phyloP scores from a whole-genome alignment of 2,113 vertebrate species.

The Oxygymnocypris stewartii region DNA sequence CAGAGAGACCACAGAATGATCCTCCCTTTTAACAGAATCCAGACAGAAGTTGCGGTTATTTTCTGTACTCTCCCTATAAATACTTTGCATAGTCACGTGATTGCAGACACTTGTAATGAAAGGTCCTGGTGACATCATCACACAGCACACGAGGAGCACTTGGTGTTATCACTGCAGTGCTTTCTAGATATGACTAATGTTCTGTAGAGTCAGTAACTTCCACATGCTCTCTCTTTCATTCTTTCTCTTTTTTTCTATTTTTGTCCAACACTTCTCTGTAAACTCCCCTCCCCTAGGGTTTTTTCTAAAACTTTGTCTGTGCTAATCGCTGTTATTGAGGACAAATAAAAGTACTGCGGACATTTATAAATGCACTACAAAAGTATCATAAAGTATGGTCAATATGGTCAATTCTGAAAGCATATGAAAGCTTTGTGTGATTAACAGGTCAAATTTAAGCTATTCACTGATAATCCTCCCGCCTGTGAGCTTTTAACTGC shows the following conservation, averaged over 20 bases:
- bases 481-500: neutral
- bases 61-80: conserved; percentile 53
- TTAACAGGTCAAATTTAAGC: neutral
- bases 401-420: neutral
- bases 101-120: conserved; percentile 60
- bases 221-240: conserved; percentile 4
- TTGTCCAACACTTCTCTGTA: neutral
- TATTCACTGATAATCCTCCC: neutral
- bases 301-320: conserved; percentile 2
- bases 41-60: conserved; percentile 43
- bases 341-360: neutral
- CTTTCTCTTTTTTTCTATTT: conserved; percentile 3
- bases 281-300: neutral
- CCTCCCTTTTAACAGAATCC: conserved; percentile 39
- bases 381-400: neutral
- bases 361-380: neutral
- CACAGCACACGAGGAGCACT: conserved; percentile 59
- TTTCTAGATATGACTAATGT: conserved; percentile 60
- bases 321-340: neutral
- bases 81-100: conserved; percentile 54
- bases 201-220: conserved; percentile 48
- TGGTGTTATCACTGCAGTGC: conserved; percentile 54
- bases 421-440: neutral
- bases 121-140: conserved; percentile 58
- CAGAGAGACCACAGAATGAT: conserved; percentile 31